phyloP scores from a whole-genome alignment of 2,113 vertebrate species.

The Promerops cafer region DNA sequence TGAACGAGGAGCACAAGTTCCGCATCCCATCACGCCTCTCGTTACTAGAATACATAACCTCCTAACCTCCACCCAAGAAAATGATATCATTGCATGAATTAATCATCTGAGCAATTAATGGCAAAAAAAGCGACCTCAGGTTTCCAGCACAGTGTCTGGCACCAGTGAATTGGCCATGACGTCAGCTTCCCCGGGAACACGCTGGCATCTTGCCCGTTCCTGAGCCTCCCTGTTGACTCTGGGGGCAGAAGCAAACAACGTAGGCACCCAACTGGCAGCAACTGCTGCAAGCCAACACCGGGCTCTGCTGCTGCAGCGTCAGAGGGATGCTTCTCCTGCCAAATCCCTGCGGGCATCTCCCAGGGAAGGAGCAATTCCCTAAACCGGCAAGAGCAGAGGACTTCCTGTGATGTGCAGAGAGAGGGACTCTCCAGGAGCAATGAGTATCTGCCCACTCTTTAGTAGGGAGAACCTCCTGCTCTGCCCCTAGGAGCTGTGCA shows the following conservation, averaged over 20 bases:
- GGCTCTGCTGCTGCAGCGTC: neutral
- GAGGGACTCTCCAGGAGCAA: neutral
- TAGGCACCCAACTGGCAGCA: neutral
- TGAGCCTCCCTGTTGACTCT: neutral
- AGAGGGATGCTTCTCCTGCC: neutral
- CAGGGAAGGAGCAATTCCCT: accelerated
- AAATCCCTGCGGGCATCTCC: neutral
- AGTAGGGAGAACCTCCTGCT: neutral
- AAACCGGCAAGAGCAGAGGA: accelerated
- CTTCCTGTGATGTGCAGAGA: neutral
- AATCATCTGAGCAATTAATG: constrained; percentile 38
- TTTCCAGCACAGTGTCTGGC: constrained; percentile 38
- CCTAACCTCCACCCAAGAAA: constrained; percentile 13
- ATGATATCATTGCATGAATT: constrained; percentile 35
- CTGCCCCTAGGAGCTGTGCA: neutral
- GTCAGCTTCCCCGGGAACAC: neutral
- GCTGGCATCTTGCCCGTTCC: neutral
- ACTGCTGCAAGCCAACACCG: neutral
- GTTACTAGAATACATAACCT: neutral
- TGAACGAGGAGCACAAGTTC: neutral
- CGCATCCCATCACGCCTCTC: neutral
- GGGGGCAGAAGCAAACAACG: constrained; percentile 28
- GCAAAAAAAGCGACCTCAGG: neutral
- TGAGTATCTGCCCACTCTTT: neutral
- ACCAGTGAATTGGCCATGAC: neutral